phyloP scores from a whole-genome alignment of 2,113 vertebrate genomes.

The Nothoprocta perdicaria region DNA sequence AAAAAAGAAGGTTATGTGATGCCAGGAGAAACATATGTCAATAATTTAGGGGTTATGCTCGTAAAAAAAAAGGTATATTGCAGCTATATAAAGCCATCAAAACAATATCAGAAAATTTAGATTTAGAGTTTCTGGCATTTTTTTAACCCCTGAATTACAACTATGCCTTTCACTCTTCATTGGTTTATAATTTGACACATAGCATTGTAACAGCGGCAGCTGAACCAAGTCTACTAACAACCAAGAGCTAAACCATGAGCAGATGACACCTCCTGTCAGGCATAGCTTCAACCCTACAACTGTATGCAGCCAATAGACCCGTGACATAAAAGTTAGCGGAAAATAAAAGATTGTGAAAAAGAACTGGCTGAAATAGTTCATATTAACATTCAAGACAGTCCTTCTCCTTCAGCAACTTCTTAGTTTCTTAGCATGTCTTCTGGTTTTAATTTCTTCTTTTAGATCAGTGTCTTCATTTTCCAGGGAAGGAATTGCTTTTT shows the following conservation, averaged over 20 bases:
- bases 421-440: conserved; percentile 16
- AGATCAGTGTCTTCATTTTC: conserved; percentile 8
- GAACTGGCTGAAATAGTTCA: conserved; percentile 50
- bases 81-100: background rate
- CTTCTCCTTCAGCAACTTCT: conserved; percentile 22
- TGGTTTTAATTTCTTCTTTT: conserved; percentile 50
- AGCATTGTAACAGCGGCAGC: conserved; percentile 11
- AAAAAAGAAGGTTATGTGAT: background rate
- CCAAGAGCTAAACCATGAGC: background rate
- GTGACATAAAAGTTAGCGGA: conserved; percentile 47
- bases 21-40: background rate
- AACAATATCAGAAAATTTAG: background rate
- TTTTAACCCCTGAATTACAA: background rate
- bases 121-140: background rate
- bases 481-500: background rate
- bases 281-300: conserved; percentile 28
- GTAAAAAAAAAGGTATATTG: conserved; percentile 8
- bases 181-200: conserved; percentile 38
- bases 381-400: conserved; percentile 51
- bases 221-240: conserved; percentile 32
- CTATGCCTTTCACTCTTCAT: conserved; percentile 16
- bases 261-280: conserved; percentile 42
- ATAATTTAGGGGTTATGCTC: background rate
- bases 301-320: background rate
- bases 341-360: conserved; percentile 48